phyloP scores from a whole-genome alignment of 2,797 vertebrate species.

The Neosilurus hyrtlii region DNA sequence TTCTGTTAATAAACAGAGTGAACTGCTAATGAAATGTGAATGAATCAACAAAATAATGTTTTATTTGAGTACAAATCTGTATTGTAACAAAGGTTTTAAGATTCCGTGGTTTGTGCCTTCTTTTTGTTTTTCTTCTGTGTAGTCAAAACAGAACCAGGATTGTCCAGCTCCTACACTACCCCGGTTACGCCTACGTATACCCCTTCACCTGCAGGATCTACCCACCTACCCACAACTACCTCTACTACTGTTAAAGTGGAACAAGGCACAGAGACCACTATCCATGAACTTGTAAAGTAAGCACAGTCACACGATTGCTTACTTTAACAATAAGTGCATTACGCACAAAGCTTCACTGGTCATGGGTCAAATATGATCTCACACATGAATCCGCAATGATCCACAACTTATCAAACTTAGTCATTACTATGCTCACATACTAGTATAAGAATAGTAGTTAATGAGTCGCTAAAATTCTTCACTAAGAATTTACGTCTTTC shows the following conservation, averaged over 20 bases:
- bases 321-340: neutral
- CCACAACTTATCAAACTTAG: neutral
- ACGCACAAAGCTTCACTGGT: neutral
- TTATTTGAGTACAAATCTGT: neutral
- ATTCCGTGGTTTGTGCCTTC: neutral
- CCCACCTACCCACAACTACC: constrained; percentile 59
- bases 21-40: neutral
- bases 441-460: neutral
- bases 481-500: neutral
- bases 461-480: neutral
- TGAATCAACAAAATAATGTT: neutral
- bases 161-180: constrained; percentile 63
- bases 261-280: constrained; percentile 77
- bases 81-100: neutral
- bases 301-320: constrained; percentile 30
- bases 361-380: neutral
- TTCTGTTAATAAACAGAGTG: no score
- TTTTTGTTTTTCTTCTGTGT: constrained; percentile 49
- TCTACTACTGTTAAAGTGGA: constrained; percentile 85
- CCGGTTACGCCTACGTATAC: constrained; percentile 53
- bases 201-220: constrained; percentile 62
- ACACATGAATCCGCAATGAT: neutral
- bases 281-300: constrained; percentile 88
- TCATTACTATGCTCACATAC: neutral
- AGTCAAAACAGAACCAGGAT: constrained; percentile 95